Conservation (phyloP, 2,888 invertebrate genomes). For the Adelphocoris suturalis region DNA sequence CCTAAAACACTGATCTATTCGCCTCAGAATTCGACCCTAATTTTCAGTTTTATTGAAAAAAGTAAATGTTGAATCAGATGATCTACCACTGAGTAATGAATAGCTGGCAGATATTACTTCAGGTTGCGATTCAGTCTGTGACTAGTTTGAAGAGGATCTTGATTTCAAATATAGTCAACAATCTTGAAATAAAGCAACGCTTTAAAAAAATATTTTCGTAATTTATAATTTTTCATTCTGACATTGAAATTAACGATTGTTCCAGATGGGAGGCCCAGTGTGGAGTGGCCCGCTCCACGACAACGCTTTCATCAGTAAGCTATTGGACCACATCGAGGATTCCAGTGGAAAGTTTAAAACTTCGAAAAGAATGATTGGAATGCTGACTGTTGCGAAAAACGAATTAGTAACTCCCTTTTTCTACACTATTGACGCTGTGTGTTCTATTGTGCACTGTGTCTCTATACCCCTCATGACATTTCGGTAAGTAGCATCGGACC, state of each 20-base stretch:
- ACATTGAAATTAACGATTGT: background rate
- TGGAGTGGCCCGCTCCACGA: constrained; percentile 95
- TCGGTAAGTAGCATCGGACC: constrained; percentile 82
- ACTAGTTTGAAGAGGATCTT: too few species aligned
- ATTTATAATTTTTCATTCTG: background rate
- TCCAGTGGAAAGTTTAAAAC: constrained; percentile 83
- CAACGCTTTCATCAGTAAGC: constrained; percentile 85
- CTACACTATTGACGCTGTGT: constrained; percentile 89
- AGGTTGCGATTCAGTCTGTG: too few species aligned
- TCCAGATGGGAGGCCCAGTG: constrained; percentile 93
- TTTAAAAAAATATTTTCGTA: too few species aligned
- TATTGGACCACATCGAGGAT: constrained; percentile 80
- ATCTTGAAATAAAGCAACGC: too few species aligned
- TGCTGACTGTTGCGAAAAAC: constrained; percentile 89
- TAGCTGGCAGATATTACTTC: too few species aligned
- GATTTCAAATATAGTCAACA: too few species aligned
- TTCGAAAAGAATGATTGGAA: constrained; percentile 86
- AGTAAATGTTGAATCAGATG: too few species aligned
- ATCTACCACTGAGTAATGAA: too few species aligned
- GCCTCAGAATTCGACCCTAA: too few species aligned
- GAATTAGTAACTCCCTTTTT: constrained; percentile 95
- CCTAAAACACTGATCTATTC: too few species aligned
- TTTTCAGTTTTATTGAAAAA: too few species aligned
- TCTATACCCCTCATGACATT: constrained; percentile 85
- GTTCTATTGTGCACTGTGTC: constrained; percentile 85